Base-by-base conservation (phyloP, 2,888 invertebrate genomes). In the Campaea margaritaria region DNA sequence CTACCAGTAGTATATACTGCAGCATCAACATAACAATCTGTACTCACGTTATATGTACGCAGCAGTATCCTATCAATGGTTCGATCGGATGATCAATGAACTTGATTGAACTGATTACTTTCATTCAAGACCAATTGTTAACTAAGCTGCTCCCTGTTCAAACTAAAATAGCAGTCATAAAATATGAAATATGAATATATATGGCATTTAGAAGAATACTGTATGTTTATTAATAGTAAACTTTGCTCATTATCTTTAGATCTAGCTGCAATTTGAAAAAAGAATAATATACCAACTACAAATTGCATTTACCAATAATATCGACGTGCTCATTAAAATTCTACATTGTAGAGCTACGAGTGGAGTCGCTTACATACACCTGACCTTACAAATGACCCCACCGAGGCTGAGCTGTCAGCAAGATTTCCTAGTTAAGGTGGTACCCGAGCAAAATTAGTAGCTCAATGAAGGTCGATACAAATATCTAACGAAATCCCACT, bases 361-460 rank as follows among this genome's bases (percentile, higher is more conserved):
- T 21, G 5, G 5, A 50, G 47, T 44, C 54, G 38, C 48, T 67
- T 64, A 58, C 53, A 73, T 62, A 60, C 57, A 74, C 69, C 68
- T 74, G 71, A 76, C 83, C 82, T 83, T 75, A 75, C 58, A 61
- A 69, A 58, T 70, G 76, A 73, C 81, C 78, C 78, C 69, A 70
- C 58, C 65, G 64, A 77, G 75, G 74, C 70, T 70, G 68, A 65
- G 58, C 14, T 58, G 62, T 72, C 72, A 68, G 64, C 65, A 72
- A 72, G 75, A 76, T 72, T 72, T 73, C 65, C 72, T 75, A 75
- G 72, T 69, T 64, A 65, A 21, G 21, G 21, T 21, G 21, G 21
- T 21, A 21, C 21, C 21, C 21, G 34, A 11, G 34, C 10, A 34
- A 34, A 34, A 34, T 34, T 21, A 21, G 21, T 5, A 21, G 21